phyloP scores from a whole-genome alignment of 2,797 vertebrate genomes.

The Acomys russatus region DNA sequence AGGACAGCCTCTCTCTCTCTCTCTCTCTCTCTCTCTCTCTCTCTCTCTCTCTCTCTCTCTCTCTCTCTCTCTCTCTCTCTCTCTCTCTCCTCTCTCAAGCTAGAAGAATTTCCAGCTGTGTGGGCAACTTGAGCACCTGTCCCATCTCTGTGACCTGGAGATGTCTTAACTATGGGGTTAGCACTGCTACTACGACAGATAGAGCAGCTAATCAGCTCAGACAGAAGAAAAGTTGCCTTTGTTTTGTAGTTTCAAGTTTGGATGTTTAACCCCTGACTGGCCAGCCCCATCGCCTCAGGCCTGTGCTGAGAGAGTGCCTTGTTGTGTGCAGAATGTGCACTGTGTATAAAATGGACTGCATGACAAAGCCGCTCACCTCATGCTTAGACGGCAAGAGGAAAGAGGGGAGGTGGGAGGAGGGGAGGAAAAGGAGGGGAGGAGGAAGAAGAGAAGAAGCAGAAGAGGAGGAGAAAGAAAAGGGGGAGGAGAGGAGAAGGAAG shows the following conservation, averaged over 20 bases:
- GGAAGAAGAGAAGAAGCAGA: too few species aligned
- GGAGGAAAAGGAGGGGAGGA: too few species aligned
- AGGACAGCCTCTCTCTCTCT: background rate
- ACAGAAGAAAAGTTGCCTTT: background rate
- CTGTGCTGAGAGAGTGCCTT: background rate
- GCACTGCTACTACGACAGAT: background rate
- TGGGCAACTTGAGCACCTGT: background rate
- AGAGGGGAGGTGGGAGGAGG: accelerated
- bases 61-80: too few species aligned
- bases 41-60: too few species aligned
- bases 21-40: background rate
- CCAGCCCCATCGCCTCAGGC: background rate
- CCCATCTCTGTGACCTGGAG: background rate
- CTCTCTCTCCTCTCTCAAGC: too few species aligned
- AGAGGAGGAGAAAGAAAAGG: background rate
- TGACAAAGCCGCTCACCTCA: background rate
- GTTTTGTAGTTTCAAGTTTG: background rate
- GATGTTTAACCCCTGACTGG: background rate
- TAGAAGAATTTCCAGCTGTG: background rate
- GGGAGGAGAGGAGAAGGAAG: background rate
- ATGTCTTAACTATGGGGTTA: background rate
- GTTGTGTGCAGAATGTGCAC: background rate
- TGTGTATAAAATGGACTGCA: too few species aligned
- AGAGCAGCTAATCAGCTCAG: background rate
- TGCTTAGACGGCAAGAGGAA: background rate